These are phyloP conservation scores for Sesamia nonagrioides DNA, from an alignment of 1,140 invertebrate genomes.

Conservation along the genomic window DNA sequence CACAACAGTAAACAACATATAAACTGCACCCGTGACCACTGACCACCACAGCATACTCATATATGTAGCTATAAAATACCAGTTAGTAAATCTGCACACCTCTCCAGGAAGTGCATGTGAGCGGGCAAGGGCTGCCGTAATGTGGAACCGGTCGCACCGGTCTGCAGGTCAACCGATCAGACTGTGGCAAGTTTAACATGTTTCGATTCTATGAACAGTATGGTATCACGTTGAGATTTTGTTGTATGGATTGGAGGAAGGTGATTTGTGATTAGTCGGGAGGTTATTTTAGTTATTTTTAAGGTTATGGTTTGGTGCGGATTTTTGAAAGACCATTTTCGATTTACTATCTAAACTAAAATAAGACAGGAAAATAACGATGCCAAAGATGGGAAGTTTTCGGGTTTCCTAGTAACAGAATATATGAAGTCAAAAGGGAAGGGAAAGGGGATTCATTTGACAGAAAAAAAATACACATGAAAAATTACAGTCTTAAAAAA, in stretches of 20 bases:
- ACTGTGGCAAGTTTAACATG: not conserved
- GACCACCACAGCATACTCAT: not conserved
- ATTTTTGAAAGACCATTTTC: no score
- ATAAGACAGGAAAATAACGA: no score
- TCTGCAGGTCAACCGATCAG: not conserved
- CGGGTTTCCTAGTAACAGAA: no score
- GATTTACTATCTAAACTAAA: no score
- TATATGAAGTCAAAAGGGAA: no score
- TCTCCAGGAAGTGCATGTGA: constrained; percentile 6
- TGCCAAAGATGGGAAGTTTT: no score
- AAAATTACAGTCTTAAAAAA: no score
- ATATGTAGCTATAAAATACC: not conserved
- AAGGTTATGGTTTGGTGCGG: no score
- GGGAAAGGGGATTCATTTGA: no score
- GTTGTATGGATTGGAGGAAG: not conserved
- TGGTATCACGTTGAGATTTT: not conserved
- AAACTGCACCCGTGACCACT: not conserved
- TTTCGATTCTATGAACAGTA: not conserved
- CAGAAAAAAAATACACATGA: no score
- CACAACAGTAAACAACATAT: no score
- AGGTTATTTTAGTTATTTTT: no score
- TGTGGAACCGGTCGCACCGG: not conserved
- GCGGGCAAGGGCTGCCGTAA: constrained; percentile 6
- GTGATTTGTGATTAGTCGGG: not conserved
- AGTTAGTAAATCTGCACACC: not conserved